Conservation (phyloP, 2,888 invertebrate species). For the Ophonus ardosiacus region DNA sequence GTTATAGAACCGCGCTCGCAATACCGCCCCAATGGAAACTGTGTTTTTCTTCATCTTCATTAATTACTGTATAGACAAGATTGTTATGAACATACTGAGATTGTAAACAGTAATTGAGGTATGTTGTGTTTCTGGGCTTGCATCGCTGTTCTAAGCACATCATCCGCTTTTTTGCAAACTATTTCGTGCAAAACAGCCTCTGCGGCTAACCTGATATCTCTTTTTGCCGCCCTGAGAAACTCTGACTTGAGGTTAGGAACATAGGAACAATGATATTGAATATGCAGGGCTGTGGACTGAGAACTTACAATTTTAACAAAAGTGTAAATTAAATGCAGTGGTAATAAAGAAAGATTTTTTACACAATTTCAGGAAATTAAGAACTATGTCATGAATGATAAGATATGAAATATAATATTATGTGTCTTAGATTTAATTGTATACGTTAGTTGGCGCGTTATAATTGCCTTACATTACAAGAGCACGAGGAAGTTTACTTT, state of each 20-base stretch:
- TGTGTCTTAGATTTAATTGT: no score
- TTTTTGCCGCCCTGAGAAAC: not conserved
- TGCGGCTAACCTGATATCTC: slow-evolving; percentile 32
- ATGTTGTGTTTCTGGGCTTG: not conserved
- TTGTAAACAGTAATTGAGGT: not conserved
- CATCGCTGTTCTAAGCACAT: slow-evolving; percentile 7
- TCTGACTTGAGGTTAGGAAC: not conserved
- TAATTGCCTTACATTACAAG: no score
- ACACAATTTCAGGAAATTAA: no score
- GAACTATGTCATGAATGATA: no score
- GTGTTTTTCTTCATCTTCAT: not conserved
- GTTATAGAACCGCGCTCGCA: no score
- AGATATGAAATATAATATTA: no score
- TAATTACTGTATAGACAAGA: not conserved
- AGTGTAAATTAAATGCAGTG: no score
- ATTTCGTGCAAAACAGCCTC: slow-evolving; percentile 3
- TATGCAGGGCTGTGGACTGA: not conserved
- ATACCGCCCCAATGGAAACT: not conserved
- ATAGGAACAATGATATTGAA: not conserved
- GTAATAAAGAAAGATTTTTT: no score
- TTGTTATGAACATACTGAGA: not conserved
- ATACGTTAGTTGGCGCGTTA: no score
- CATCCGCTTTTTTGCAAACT: slow-evolving; percentile 11
- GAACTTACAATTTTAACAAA: not conserved
- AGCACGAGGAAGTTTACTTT: no score